These are phyloP conservation scores for Speoplatyrhinus poulsoni DNA, from an alignment of 2,113 vertebrate genomes.

Conservation along the genomic window DNA sequence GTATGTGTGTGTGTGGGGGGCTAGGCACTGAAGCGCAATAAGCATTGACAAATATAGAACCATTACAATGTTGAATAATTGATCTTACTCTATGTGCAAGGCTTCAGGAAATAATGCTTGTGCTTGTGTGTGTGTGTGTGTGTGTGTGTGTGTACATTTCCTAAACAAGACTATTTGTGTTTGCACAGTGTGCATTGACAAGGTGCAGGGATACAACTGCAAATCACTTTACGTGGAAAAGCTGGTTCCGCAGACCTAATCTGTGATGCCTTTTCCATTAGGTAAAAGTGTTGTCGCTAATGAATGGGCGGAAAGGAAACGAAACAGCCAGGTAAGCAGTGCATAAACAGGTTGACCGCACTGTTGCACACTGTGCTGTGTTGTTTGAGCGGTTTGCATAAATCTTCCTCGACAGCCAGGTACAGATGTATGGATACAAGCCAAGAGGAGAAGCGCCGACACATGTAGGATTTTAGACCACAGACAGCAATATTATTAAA, in stretches of 20 bases:
- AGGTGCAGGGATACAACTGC: conserved; percentile 17
- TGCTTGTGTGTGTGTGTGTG: no score
- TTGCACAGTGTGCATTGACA: conserved; percentile 30
- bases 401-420: not conserved
- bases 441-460: not conserved
- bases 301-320: conserved; percentile 30
- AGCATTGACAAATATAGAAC: conserved; percentile 74
- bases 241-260: conserved; percentile 31
- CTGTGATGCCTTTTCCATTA: conserved; percentile 49
- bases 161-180: conserved; percentile 36
- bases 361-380: conserved; percentile 8
- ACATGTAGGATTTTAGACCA: conserved; percentile 10
- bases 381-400: conserved; percentile 18
- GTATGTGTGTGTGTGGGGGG: not conserved
- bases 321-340: conserved; percentile 21
- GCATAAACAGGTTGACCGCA: conserved; percentile 40
- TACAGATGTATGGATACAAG: not conserved
- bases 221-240: conserved; percentile 45
- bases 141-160: conserved; percentile 18
- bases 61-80: conserved; percentile 74
- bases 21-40: conserved; percentile 59
- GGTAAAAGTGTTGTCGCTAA: conserved; percentile 35
- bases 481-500: conserved; percentile 8
- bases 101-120: conserved; percentile 44
- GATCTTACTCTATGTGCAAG: conserved; percentile 48